Conservation (phyloP, 2,888 invertebrate species). For the Xylota segnis region DNA sequence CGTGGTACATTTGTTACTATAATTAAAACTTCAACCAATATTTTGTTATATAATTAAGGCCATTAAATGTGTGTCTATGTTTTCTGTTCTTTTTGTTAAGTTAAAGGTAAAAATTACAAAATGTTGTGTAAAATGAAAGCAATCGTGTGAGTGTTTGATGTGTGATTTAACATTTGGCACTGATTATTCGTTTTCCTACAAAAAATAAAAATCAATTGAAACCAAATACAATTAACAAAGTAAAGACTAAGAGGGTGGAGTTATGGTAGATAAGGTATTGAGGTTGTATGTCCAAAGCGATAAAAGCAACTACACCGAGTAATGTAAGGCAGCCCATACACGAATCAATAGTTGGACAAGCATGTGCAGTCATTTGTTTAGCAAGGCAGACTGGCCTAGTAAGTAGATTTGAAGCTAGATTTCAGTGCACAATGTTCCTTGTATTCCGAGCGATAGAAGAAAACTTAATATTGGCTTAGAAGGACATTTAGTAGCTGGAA, state of each 20-base stretch:
- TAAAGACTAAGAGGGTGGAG: neutral
- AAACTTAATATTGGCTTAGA: too few relatives aligned
- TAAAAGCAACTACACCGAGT: neutral
- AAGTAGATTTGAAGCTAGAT: too few relatives aligned
- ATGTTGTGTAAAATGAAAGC: neutral
- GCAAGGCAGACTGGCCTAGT: too few relatives aligned
- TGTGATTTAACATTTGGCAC: constrained; percentile 9
- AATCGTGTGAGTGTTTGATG: neutral
- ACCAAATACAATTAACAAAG: neutral
- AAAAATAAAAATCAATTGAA: neutral
- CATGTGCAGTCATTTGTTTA: too few relatives aligned
- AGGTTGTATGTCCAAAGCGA: neutral
- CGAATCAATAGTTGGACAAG: neutral
- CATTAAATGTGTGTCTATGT: constrained; percentile 17
- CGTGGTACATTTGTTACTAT: constrained; percentile 9
- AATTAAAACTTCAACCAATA: constrained; percentile 43
- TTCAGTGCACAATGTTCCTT: too few relatives aligned
- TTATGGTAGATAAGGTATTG: neutral
- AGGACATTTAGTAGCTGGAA: too few relatives aligned
- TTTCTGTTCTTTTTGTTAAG: neutral
- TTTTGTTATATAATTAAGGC: constrained; percentile 42
- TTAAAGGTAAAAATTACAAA: neutral
- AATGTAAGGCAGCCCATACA: neutral
- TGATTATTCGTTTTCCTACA: neutral
- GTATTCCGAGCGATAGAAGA: too few relatives aligned